Base-by-base conservation (phyloP, 2,113 vertebrate species). In the Centropus unirufus region DNA sequence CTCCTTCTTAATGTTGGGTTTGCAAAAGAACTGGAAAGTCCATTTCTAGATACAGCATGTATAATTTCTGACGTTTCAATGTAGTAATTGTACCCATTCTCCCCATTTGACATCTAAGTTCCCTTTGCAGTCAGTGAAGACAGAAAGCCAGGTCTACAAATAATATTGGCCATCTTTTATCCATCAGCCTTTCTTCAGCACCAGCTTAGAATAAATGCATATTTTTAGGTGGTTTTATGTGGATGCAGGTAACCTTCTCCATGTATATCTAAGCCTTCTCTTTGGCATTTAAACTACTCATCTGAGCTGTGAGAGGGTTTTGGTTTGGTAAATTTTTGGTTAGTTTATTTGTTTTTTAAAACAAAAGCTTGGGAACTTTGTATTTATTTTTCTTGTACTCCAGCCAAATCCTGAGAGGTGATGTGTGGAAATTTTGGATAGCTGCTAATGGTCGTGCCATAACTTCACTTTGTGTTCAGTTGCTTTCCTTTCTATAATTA, bases 401-500 rank as follows among this genome's bases (percentile, higher is more conserved):
- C 5, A 11, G 51, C 61, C 1, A 14, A 58, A n/a, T 17, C 30
- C 39, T 16, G 40, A n/a, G 44, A 72, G 39, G 42, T 18, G 36
- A 14, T 1, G 0, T 11, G 6, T 44, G 49, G 67, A 64, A 66
- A 32, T 40, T 75, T 47, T 0, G 3, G 39, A 17, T 40, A 6
- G 12, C 39, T 8, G 29, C 47, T 77, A 29, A 47, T 14, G 22
- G 26, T 15, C 39, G 49, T 67, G 47, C 54, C 49, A 26, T 64
- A 42, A 61, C 70, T 89, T 58, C 61, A 54, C n/a, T 87, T 92
- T 40, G 51, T 46, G 87, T 81, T 62, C 36, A 9, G n/a, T 40
- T 63, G n/a, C n/a, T 74, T 81, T 78, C 89, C 39, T 87, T 68
- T 47, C 64, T 36, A 18, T 62, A 87, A 87, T 68, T 63, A 77